Evolutionary conservation across 1,140 invertebrate species (phyloP), one percentile per base, ranked within the genome.

Genomic region (Artemia franciscana): DNA sequence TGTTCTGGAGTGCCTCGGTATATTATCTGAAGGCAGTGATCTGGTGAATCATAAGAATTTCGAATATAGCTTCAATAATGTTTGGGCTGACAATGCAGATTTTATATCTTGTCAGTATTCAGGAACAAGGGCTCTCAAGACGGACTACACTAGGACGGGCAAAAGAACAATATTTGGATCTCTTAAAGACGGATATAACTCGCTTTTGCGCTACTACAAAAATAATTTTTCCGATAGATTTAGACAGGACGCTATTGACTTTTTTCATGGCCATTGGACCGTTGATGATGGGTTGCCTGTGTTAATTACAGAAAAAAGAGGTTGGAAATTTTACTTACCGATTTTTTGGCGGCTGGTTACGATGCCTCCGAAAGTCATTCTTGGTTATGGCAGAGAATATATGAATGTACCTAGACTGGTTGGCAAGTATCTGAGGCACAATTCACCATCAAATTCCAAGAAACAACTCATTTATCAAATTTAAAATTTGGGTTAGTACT

Each of bases 71-170:
- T 92, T 89, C 67, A 91, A 90, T 71, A 82, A 82, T 69, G 77
- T 94, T 25, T 99, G 96, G 96, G 94, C 95, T 5, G 94, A 99
- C 75, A 93, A 99, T 79, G 96, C 93, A 1, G 94, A 99, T 76
- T 73, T 84, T 60, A 80, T 94, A 65, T 94, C 91, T 63, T 80
- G 84, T 59, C 90, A 98, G 71, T 98, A 99, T 75, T 90, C 92
- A 5, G 95, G 95, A 27, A 98, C 94, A 5, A 88, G 91, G 62
- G 95, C 95, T 21, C 76, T 99, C 26, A 99, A 99, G 78, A 96
- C 91, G 0, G 93, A 98, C 75, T 98, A 88, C 72, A 98, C 94
- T 0, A 80, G 93, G 64, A 95, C 91, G 24, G 96, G 96, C 26
- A 94, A 94, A 73, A 76, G 96, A 25, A 95, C 91, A 0, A 82